Base-by-base conservation (phyloP, 1,140 invertebrate genomes). In the Andrena cerasifolii region DNA sequence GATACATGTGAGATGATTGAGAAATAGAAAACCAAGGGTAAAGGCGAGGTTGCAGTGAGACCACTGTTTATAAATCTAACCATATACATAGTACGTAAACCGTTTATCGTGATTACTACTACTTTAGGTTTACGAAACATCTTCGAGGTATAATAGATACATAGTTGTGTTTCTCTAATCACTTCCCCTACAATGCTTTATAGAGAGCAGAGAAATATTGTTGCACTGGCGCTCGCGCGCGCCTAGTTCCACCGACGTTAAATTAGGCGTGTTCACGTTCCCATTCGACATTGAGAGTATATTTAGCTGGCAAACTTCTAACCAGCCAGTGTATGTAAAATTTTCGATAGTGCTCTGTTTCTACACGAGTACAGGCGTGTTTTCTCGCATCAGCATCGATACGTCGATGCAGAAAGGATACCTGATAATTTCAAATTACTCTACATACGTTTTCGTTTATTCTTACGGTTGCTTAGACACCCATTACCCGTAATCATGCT, bases 231-330 rank as follows among this genome's bases (percentile, higher is more conserved):
- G 21, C 58, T 18, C 33, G 21, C 8, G 40, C n/a, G 14, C 16
- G 21, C 18, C 18, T 7, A 2, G 40, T 4, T 8, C 21, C 58
- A 31, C 21, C 16, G 40, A 63, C 40, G 12, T 63, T 12, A n/a
- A n/a, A n/a, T n/a, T n/a, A n/a, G n/a, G 43, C 31, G 16, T 24
- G 45, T 47, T 51, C 24, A 73, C 45, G 12, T 24, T 40, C 71
- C 33, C 54, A 21, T n/a, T n/a, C 28, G 21, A 43, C 7, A 67
- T 72, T 77, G 80, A 80, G 80, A 80, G 72, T 83, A 83, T 43
- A 78, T 78, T 51, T 31, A 67, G 59, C 31, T 70, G 21, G 31
- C 8, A 8, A 21, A 47, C 47, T 79, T 21, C 33, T 26, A 47
- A 8, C 36, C 28, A 58, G 31, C 31, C 31, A n/a, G n/a, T 26